These are phyloP conservation scores for Euglossa dilemma DNA, from an alignment of 1,140 invertebrate species.

Conservation along the genomic window DNA sequence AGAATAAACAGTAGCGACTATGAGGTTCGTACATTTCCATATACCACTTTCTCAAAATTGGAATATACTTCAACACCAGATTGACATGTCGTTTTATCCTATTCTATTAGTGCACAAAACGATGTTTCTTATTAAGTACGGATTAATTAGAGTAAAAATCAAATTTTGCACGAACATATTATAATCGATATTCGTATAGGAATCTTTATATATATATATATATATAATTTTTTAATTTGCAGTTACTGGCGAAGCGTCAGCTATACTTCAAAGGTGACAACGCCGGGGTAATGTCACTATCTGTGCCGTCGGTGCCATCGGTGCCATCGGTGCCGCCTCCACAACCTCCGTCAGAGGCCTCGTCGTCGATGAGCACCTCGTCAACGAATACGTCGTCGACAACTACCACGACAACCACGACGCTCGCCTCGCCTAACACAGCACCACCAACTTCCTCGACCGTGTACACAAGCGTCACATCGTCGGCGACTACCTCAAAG, in stretches of 20 bases:
- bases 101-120: background rate
- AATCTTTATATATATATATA: background rate
- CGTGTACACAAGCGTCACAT: constrained; percentile 69
- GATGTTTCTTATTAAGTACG: too few species aligned
- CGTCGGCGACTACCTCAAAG: constrained; percentile 80
- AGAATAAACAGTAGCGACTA: background rate
- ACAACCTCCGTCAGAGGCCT: constrained; percentile 80
- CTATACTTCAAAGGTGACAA: constrained; percentile 87
- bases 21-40: background rate
- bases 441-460: constrained; percentile 45
- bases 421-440: constrained; percentile 69
- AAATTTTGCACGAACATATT: background rate
- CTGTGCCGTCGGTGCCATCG: constrained; percentile 80
- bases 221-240: constrained; percentile 64
- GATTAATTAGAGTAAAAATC: too few species aligned
- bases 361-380: constrained; percentile 69
- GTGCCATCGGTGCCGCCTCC: constrained; percentile 81
- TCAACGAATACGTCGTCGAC: constrained; percentile 75
- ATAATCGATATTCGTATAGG: background rate
- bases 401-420: constrained; percentile 80
- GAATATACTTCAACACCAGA: background rate
- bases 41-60: background rate
- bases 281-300: constrained; percentile 79
- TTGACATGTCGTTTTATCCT: background rate
- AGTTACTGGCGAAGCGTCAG: constrained; percentile 90